phyloP scores from a whole-genome alignment of 2,888 invertebrate species.

The Augiades crinisus region DNA sequence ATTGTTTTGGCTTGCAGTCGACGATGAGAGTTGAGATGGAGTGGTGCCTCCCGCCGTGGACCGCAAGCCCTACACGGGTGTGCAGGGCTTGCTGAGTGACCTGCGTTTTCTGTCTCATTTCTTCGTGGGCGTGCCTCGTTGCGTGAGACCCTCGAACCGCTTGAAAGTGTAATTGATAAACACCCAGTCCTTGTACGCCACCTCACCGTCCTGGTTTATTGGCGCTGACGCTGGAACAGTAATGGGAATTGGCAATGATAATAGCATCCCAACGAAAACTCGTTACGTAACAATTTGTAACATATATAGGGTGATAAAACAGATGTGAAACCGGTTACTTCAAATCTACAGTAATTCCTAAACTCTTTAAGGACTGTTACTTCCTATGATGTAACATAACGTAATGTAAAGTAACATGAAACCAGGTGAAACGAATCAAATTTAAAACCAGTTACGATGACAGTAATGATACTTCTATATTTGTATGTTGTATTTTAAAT shows the following conservation, averaged over 20 bases:
- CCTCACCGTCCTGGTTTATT: conserved; percentile 93
- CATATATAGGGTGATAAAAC: too few species aligned
- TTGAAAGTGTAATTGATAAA: conserved; percentile 99
- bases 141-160: conserved; percentile 98
- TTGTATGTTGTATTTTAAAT: too few species aligned
- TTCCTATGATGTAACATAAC: too few species aligned
- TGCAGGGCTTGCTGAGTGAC: conserved; percentile 22
- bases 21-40: not conserved
- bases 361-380: too few species aligned
- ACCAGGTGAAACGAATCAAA: too few species aligned
- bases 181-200: conserved; percentile 98
- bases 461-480: too few species aligned
- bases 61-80: conserved; percentile 27
- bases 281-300: too few species aligned
- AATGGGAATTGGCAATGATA: conserved; percentile 23
- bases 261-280: conserved; percentile 3
- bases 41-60: not conserved
- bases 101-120: conserved; percentile 76
- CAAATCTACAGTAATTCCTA: too few species aligned
- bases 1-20: not conserved
- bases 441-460: too few species aligned
- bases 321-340: too few species aligned
- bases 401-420: too few species aligned
- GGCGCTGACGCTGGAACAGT: conserved; percentile 88
- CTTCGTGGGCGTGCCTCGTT: conserved; percentile 91